Evolutionary conservation across 1,140 invertebrate genomes (phyloP).

Genomic region (Scaptomyza hsui): DNA sequence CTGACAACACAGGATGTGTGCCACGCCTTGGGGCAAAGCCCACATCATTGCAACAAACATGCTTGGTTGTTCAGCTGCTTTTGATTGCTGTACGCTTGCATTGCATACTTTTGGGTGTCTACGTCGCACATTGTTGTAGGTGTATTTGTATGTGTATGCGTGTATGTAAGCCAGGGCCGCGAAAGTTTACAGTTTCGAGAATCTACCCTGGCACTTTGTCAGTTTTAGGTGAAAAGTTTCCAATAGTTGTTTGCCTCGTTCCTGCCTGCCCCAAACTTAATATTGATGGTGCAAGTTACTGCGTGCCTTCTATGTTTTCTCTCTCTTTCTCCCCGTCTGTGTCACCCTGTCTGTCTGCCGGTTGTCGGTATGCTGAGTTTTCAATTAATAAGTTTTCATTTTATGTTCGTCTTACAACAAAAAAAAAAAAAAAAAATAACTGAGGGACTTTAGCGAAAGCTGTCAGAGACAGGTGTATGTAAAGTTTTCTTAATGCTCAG

Average conservation of each 20-base stretch:
- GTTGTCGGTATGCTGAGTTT: slow-evolving; percentile 54
- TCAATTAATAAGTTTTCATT: slow-evolving; percentile 76
- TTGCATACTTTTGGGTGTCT: slow-evolving; percentile 45
- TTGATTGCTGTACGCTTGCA: slow-evolving; percentile 36
- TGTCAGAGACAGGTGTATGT: slow-evolving; percentile 61
- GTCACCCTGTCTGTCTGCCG: slow-evolving; percentile 16
- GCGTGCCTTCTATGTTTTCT: not conserved
- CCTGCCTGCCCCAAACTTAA: slow-evolving; percentile 17
- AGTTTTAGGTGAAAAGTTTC: slow-evolving; percentile 76
- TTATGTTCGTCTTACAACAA: slow-evolving; percentile 18
- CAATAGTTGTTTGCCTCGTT: slow-evolving; percentile 33
- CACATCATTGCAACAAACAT: not conserved
- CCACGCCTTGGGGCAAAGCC: not conserved
- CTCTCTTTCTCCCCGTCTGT: slow-evolving; percentile 4
- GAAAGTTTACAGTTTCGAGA: slow-evolving; percentile 57
- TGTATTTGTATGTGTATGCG: too few species aligned
- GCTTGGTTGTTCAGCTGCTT: slow-evolving; percentile 43
- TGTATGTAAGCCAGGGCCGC: slow-evolving; percentile 10
- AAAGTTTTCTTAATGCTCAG: slow-evolving; percentile 25
- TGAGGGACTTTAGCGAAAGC: slow-evolving; percentile 41
- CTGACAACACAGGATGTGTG: slow-evolving; percentile 15
- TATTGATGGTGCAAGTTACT: slow-evolving; percentile 47
- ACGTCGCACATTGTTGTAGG: slow-evolving; percentile 18
- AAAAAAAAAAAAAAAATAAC: slow-evolving; percentile 16
- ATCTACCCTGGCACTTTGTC: slow-evolving; percentile 52